Evolutionary conservation across 1,140 invertebrate genomes (phyloP).

Genomic region (Drosophila ambigua): DNA sequence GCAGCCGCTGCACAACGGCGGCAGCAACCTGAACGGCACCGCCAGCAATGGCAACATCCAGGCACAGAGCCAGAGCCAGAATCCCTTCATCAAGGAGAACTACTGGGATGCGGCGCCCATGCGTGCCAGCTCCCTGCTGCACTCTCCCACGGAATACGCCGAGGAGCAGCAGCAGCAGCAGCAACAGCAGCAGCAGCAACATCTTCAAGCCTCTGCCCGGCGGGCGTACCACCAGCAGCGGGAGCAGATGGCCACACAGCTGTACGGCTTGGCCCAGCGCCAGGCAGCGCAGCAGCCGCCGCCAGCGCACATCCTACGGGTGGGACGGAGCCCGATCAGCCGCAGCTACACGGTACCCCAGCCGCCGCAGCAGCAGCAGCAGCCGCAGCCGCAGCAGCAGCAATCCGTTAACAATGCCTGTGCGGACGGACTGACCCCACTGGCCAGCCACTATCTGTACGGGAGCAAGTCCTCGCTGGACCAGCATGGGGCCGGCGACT

Average conservation of each 20-base stretch:
- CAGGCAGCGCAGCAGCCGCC: slow-evolving; percentile 38
- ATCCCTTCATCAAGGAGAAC: slow-evolving; percentile 82
- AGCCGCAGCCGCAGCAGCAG: slow-evolving; percentile 27
- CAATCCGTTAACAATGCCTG: slow-evolving; percentile 60
- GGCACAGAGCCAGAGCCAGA: slow-evolving; percentile 65
- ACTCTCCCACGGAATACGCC: slow-evolving; percentile 63
- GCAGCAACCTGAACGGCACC: slow-evolving; percentile 19
- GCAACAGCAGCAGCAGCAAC: slow-evolving; percentile 51
- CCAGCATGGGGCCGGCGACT: slow-evolving; percentile 47
- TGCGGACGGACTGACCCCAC: slow-evolving; percentile 69
- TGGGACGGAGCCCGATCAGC: slow-evolving; percentile 75
- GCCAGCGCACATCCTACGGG: slow-evolving; percentile 57
- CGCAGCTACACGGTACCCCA: slow-evolving; percentile 43
- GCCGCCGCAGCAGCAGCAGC: slow-evolving; percentile 33
- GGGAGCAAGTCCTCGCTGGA: slow-evolving; percentile 75
- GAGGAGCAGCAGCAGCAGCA: slow-evolving; percentile 49
- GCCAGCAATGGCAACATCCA: slow-evolving; percentile 36
- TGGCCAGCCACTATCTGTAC: slow-evolving; percentile 77
- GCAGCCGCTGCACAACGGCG: slow-evolving; percentile 37
- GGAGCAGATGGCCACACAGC: slow-evolving; percentile 46
- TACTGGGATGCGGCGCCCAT: slow-evolving; percentile 76
- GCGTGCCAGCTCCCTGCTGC: slow-evolving; percentile 55
- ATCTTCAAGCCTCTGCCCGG: slow-evolving; percentile 52
- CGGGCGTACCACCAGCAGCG: slow-evolving; percentile 68
- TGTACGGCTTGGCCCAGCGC: slow-evolving; percentile 58